Conservation (phyloP, 2,113 vertebrate genomes). For the Sinocyclocheilus maitianheensis region DNA sequence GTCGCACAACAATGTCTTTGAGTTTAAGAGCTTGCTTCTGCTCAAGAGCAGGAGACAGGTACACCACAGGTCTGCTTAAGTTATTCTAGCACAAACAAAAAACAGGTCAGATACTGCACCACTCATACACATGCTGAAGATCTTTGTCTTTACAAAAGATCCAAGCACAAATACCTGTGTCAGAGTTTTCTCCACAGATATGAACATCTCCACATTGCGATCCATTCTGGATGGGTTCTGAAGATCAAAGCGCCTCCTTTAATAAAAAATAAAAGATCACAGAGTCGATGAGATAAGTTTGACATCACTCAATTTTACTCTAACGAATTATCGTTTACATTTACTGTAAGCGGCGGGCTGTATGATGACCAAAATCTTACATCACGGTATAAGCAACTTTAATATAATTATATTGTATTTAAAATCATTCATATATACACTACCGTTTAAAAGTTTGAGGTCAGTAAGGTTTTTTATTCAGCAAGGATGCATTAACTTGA, state of each 20-base stretch:
- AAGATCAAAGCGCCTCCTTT: constrained; percentile 93
- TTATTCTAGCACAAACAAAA: constrained; percentile 81
- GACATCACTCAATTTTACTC: background rate
- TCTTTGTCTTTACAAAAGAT: background rate
- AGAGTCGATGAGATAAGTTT: background rate
- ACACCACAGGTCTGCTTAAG: constrained; percentile 88
- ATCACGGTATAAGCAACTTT: background rate
- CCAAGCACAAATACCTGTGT: constrained; percentile 79
- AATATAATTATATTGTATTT: background rate
- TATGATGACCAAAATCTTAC: background rate
- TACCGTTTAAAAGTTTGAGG: background rate
- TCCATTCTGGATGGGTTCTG: constrained; percentile 95
- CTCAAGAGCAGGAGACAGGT: constrained; percentile 88
- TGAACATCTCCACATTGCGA: constrained; percentile 96
- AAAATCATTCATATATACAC: background rate
- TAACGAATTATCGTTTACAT: background rate
- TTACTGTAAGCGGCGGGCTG: background rate
- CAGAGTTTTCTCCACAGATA: constrained; percentile 88
- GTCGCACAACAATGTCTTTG: constrained; percentile 87
- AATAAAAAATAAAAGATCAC: background rate
- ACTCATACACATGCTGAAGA: background rate
- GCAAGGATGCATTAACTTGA: background rate
- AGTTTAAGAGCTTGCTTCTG: constrained; percentile 86
- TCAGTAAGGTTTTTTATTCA: background rate
- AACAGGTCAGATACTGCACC: background rate